Base-by-base conservation (phyloP, 1,140 invertebrate genomes). In the Drosophila bocqueti region DNA sequence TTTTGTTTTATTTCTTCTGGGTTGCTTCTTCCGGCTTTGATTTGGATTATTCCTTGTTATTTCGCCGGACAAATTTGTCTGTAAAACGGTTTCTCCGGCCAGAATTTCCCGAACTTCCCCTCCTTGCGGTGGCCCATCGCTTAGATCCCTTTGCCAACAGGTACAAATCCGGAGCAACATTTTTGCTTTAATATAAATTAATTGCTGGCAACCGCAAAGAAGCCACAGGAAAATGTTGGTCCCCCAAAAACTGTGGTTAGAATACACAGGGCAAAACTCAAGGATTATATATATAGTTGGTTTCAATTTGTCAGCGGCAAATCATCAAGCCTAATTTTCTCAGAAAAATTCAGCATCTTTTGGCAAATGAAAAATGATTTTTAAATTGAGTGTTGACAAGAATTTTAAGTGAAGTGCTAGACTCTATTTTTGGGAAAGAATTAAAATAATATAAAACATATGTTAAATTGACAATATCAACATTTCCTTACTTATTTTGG, bases 141-240 rank as follows among this genome's bases (percentile, higher is more conserved):
- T 34, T 52, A 57, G 58, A 73, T 71, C 45, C 71, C 43, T 40
- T 36, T 38, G 69, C 46, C 69, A 73, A 73, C 71, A 73, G 71
- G 71, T 73, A 73, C 68, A 73, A 73, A 73, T 73, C 71, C 66
- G 38, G 7, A 72, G 31, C 4, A 74, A 60, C 38, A 73, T 73
- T 73, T 73, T 61, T 36, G 55, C 38, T 69, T 40, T 73, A 73
- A 73, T 73, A 52, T 73, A 58, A 74, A 74, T 74, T 74, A 74
- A 74, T 74, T 61, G 71, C 71, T 13, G 67, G 69, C 46, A 74
- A 74, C 71, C 71, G 67, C 71, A 61, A 73, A 38, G 55, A 52
- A 73, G 55, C 71, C 71, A 34, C 71, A 74, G 43, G 29, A 71
- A 68, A 68, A 68, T 45, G 49, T 40, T 50, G 31, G 58, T 47